A percentile compares a stretch with the other conserved stretches of the same genome.
Evolutionary conservation across 2,113 vertebrate genomes (phyloP).

Genomic region (Octodon degus): DNA sequence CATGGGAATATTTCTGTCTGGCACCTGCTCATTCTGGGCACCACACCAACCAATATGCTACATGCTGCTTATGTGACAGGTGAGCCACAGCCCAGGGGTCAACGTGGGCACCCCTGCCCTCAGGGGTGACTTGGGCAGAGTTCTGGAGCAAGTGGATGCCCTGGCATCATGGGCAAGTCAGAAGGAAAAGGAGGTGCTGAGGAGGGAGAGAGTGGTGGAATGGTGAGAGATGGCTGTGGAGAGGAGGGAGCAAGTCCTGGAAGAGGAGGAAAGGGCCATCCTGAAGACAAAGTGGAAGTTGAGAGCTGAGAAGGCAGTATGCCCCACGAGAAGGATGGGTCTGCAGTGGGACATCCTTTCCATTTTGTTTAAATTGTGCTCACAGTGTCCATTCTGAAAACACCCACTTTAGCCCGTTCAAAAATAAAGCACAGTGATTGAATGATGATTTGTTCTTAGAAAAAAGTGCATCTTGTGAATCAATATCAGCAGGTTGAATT

Average conservation of each 20-base stretch:
- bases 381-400: background rate
- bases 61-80: conserved; percentile 21
- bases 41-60: conserved; percentile 30
- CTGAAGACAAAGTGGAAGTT: conserved; percentile 44
- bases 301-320: conserved; percentile 39
- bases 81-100: conserved; percentile 26
- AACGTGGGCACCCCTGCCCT: conserved; percentile 46
- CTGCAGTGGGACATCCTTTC: background rate
- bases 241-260: conserved; percentile 34
- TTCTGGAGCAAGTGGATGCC: conserved; percentile 30
- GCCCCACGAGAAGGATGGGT: background rate
- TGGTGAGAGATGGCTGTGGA: conserved; percentile 44
- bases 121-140: conserved; percentile 39
- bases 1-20: conserved; percentile 59
- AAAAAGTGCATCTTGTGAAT: background rate
- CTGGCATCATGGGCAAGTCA: conserved; percentile 59
- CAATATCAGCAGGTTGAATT: background rate
- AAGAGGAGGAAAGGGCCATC: conserved; percentile 54
- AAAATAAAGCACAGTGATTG: background rate
- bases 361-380: background rate
- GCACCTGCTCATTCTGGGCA: conserved; percentile 16
- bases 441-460: background rate
- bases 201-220: conserved; percentile 51
- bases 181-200: conserved; percentile 47
- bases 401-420: background rate